Conservation (phyloP, 1,140 invertebrate genomes). For the Scaptodrosophila lebanonensis region DNA sequence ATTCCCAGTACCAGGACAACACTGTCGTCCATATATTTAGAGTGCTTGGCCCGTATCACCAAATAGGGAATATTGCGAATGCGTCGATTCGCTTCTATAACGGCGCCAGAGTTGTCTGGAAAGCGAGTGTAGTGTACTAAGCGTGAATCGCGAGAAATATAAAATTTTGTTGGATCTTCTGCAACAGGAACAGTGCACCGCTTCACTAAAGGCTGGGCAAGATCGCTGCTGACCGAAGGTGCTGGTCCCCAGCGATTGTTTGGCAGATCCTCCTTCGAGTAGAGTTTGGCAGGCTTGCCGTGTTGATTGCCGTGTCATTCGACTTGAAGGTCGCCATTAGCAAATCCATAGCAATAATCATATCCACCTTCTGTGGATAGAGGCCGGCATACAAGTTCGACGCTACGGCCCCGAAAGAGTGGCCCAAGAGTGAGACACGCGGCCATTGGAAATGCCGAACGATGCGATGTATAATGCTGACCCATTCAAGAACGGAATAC, state of each 20-base stretch:
- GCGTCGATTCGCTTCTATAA: slow-evolving; percentile 1
- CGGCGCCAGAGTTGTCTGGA: neutral
- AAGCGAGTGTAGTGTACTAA: neutral
- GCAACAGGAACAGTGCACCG: neutral
- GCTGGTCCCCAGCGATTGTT: slow-evolving; percentile 11
- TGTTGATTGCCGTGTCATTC: neutral
- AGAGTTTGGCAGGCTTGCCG: slow-evolving; percentile 7
- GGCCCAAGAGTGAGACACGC: slow-evolving; percentile 81
- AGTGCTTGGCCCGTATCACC: slow-evolving; percentile 8
- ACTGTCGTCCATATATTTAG: neutral
- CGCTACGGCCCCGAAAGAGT: slow-evolving; percentile 83
- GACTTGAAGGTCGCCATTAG: slow-evolving; percentile 10
- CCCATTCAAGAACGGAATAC: slow-evolving; percentile 80
- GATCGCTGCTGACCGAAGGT: neutral
- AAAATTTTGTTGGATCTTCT: slow-evolving; percentile 1
- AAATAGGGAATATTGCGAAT: slow-evolving; percentile 11
- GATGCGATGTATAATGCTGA: slow-evolving; percentile 79
- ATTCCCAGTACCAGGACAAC: neutral
- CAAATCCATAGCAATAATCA: slow-evolving; percentile 17
- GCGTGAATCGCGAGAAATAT: neutral
- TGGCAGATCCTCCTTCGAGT: slow-evolving; percentile 1
- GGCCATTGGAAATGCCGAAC: slow-evolving; percentile 82
- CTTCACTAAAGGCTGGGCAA: neutral
- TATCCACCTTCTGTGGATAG: slow-evolving; percentile 5
- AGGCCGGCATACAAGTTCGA: slow-evolving; percentile 16